Percentiles rank a stretch among this genome's conserved stretches.
Conservation (phyloP, 2,797 vertebrate species). For the Phylloscopus collybita region DNA sequence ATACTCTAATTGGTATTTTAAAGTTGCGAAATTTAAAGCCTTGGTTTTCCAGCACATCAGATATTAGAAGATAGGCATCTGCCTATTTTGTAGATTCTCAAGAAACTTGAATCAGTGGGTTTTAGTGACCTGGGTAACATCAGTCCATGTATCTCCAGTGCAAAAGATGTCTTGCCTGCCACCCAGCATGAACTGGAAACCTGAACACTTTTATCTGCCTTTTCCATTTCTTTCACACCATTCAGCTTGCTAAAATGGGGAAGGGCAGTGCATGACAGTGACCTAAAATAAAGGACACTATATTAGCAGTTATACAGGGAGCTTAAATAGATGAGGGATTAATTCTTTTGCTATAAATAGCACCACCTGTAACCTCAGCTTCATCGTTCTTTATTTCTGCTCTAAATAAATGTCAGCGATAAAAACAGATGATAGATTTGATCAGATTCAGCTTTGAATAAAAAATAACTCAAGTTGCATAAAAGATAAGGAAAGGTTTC, state of each 20-base stretch:
- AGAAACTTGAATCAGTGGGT: background rate
- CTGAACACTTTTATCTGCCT: background rate
- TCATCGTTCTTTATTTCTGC: constrained; percentile 39
- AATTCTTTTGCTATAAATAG: constrained; percentile 52
- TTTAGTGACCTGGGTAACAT: background rate
- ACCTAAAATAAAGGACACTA: constrained; percentile 29
- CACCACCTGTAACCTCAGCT: constrained; percentile 31
- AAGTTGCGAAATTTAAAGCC: background rate
- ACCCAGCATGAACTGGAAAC: background rate
- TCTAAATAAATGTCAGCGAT: constrained; percentile 23
- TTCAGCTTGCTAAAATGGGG: background rate
- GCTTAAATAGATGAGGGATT: constrained; percentile 24
- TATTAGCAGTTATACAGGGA: constrained; percentile 7
- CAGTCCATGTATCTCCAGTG: background rate
- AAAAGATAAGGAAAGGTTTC: background rate
- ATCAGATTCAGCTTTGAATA: background rate
- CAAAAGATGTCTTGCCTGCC: background rate
- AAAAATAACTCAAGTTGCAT: background rate
- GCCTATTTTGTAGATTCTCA: background rate
- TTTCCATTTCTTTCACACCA: background rate
- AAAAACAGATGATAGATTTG: constrained; percentile 14
- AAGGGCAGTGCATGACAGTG: constrained; percentile 9
- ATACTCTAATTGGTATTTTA: background rate
- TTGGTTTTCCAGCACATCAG: background rate
- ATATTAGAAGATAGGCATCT: background rate